A percentile compares a stretch with the other conserved stretches of the same genome.
Conservation (phyloP, 2,888 invertebrate genomes). For the Meteorus cinctellus region DNA sequence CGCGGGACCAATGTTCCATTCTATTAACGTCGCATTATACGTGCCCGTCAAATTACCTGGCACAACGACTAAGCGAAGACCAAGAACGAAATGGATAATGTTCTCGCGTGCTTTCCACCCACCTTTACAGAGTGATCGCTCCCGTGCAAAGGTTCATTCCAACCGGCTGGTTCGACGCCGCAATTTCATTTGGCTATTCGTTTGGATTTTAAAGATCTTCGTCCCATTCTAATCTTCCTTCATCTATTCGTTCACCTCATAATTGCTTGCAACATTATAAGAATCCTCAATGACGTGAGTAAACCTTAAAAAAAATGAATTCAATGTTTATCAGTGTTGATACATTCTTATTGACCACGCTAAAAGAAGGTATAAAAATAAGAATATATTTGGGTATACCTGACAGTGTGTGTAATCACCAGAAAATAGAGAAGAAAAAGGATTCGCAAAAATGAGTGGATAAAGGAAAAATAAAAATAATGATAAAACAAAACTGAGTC, state of each 20-base stretch:
- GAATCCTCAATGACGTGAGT: neutral
- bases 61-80: constrained; percentile 41
- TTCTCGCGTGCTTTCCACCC: constrained; percentile 36
- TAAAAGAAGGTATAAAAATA: constrained; percentile 33
- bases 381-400: constrained; percentile 46
- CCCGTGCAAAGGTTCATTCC: constrained; percentile 23
- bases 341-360: no score
- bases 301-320: neutral
- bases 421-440: constrained; percentile 69
- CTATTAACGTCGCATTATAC: constrained; percentile 70
- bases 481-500: neutral
- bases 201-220: constrained; percentile 45
- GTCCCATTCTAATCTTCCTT: neutral
- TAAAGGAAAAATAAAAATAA: constrained; percentile 12
- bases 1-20: constrained; percentile 65
- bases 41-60: constrained; percentile 47
- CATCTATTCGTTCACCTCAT: constrained; percentile 10
- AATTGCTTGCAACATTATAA: neutral
- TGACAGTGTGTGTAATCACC: constrained; percentile 67
- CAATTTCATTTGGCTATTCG: constrained; percentile 29
- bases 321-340: neutral
- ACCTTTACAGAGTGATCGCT: constrained; percentile 16
- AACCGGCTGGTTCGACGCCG: neutral
- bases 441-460: constrained; percentile 13
- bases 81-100: constrained; percentile 21